Conservation (phyloP, 2,797 vertebrate species). For the Halcyon smyrnensis region DNA sequence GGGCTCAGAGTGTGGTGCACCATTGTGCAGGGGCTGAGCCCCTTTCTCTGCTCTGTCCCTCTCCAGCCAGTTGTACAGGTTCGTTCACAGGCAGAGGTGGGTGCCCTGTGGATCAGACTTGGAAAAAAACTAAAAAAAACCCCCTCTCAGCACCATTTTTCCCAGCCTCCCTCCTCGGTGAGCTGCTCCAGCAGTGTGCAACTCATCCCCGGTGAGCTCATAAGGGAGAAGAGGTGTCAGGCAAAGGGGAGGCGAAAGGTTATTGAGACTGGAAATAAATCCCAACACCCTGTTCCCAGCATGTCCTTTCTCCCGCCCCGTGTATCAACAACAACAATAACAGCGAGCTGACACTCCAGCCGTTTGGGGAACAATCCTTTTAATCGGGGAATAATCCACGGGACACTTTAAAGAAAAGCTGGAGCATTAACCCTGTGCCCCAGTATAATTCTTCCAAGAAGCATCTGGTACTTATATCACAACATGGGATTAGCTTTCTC, state of each 20-base stretch:
- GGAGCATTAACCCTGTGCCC: slow-evolving; percentile 70
- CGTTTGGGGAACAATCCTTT: slow-evolving; percentile 48
- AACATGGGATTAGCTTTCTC: slow-evolving; percentile 58
- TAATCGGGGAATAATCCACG: slow-evolving; percentile 63
- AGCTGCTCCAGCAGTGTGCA: slow-evolving; percentile 23
- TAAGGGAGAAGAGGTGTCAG: neutral
- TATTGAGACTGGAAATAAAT: slow-evolving; percentile 59
- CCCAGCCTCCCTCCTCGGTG: neutral
- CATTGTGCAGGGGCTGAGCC: neutral
- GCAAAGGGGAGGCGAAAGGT: neutral
- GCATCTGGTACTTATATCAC: slow-evolving; percentile 72
- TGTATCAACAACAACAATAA: slow-evolving; percentile 26
- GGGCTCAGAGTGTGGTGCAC: neutral
- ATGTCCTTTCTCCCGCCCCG: neutral
- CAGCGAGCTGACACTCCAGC: slow-evolving; percentile 12
- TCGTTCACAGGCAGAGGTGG: accelerated
- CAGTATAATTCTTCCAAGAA: slow-evolving; percentile 52
- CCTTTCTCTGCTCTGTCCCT: accelerated
- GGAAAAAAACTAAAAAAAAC: accelerated
- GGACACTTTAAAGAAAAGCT: slow-evolving; percentile 70
- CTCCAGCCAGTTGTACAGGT: accelerated
- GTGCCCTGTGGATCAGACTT: accelerated
- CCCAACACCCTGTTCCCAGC: slow-evolving; percentile 21
- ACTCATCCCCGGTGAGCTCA: neutral
- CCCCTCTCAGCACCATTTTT: neutral